These are phyloP conservation scores for Cyprinella venusta DNA, from an alignment of 2,797 vertebrate genomes.

Conservation along the genomic window DNA sequence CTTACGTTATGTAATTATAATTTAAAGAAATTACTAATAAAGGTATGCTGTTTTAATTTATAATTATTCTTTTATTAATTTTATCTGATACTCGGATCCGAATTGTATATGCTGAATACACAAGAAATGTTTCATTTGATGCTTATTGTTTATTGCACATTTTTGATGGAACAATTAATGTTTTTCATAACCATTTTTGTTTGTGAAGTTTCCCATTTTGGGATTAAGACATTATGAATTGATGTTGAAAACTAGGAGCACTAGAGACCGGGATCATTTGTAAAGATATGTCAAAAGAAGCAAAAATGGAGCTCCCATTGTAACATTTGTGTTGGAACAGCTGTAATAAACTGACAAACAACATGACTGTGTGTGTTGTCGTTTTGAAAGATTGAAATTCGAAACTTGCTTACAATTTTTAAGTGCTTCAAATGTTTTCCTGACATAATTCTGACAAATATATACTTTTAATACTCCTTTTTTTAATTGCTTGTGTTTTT, in stretches of 20 bases:
- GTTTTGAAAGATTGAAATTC: slow-evolving; percentile 11
- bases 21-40: background rate
- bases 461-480: background rate
- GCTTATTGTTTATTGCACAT: background rate
- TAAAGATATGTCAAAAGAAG: slow-evolving; percentile 18
- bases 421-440: background rate
- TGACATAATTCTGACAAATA: background rate
- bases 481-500: background rate
- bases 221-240: background rate
- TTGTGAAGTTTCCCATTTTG: background rate
- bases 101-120: background rate
- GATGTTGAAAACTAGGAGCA: background rate
- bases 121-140: background rate
- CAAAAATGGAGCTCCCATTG: background rate
- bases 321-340: background rate
- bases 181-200: background rate
- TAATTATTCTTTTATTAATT: background rate
- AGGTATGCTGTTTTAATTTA: background rate
- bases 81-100: background rate
- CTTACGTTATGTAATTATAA: background rate
- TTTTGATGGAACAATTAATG: background rate
- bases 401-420: background rate
- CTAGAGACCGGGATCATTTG: slow-evolving; percentile 1
- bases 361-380: background rate
- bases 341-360: background rate